A percentile compares a stretch with the other conserved stretches of the same genome.
phyloP scores from a whole-genome alignment of 1,140 invertebrate species.

The Sarcophaga bullata region DNA sequence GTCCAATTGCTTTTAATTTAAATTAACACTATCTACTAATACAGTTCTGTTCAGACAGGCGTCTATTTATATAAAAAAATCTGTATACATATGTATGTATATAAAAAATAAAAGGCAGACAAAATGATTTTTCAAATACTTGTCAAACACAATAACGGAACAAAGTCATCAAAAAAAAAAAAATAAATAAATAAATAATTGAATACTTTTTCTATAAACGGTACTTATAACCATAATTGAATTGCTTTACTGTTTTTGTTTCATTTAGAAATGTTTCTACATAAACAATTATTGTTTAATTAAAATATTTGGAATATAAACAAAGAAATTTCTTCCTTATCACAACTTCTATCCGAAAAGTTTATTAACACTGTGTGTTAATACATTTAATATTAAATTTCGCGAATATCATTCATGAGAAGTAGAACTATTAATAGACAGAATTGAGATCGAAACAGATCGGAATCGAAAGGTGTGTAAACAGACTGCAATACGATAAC shows the following conservation, averaged over 20 bases:
- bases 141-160: background rate
- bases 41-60: constrained; percentile 27
- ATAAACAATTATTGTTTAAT: no score
- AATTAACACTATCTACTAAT: constrained; percentile 7
- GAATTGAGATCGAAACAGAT: no score
- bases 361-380: no score
- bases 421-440: no score
- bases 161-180: background rate
- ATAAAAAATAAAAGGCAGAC: background rate
- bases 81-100: background rate
- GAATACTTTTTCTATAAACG: background rate
- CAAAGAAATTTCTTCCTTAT: no score
- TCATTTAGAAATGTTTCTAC: no score
- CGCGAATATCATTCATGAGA: no score
- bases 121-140: background rate
- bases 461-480: no score
- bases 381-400: no score
- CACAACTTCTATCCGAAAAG: no score
- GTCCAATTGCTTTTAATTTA: constrained; percentile 35
- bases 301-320: no score
- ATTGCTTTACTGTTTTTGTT: background rate
- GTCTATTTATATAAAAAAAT: constrained; percentile 32
- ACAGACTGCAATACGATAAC: no score
- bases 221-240: background rate
- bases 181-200: background rate